phyloP scores from a whole-genome alignment of 2,113 vertebrate genomes.

The Anoura caudifer region DNA sequence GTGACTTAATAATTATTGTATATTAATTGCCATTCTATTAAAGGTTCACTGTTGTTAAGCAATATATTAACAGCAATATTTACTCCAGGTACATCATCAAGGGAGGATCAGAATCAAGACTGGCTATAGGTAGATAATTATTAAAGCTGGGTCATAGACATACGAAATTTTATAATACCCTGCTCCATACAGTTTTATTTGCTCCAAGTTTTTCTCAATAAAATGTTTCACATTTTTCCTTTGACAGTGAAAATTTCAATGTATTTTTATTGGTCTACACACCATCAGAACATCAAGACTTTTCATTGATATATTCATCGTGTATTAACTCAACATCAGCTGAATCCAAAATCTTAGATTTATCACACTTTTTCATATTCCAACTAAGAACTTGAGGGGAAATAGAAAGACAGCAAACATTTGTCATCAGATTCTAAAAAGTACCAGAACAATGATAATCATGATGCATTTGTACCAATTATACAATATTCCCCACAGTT shows the following conservation, averaged over 20 bases:
- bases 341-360: background rate
- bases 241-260: background rate
- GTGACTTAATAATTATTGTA: background rate
- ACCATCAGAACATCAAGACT: background rate
- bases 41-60: background rate
- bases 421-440: constrained; percentile 13
- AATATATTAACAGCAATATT: background rate
- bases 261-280: background rate
- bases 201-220: background rate
- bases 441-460: constrained; percentile 13
- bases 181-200: background rate
- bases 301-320: background rate
- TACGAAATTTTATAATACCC: background rate
- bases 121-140: background rate
- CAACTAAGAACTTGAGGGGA: background rate
- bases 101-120: background rate
- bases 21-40: background rate
- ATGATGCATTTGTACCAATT: background rate
- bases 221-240: background rate
- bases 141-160: background rate
- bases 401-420: background rate
- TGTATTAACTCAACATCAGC: background rate
- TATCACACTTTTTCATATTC: background rate
- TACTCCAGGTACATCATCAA: background rate
- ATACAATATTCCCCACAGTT: background rate